Base-by-base conservation (phyloP, 64 coral and sea anemone species). In the Astreopora myriophthalma region DNA sequence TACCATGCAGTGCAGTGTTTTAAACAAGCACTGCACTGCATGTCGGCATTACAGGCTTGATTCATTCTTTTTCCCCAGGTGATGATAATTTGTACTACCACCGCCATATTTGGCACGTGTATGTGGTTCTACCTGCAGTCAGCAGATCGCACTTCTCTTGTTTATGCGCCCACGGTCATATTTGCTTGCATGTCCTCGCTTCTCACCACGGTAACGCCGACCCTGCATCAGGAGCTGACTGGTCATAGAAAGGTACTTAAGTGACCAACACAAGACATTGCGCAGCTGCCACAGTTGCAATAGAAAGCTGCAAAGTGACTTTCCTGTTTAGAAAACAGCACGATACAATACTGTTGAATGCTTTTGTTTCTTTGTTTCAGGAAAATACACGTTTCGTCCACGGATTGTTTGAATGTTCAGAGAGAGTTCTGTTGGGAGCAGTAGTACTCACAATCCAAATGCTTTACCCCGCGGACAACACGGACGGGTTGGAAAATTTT, bases 131-230 rank as follows among this genome's bases (percentile, higher is more conserved):
- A 32, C 49, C 17, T 64, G 22, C 79, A 83, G 20, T 61, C 79
- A 83, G 33, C 14, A 25, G 6, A 60, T 2, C 32, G 30, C 35
- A 65, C 55, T 0, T 65, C 57, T 13, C 17, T 38, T 13, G 79
- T 83, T 63, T 83, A 83, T 34, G 79, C 34, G 79, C 79, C 79
- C 55, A 64, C 57, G 57, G 57, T 83, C 33, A 40, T 83, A 13
- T 83, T 83, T n/a, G 79, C 79, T 5, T 11, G 79, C 20, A 83
- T 83, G 79, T 83, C 79, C 20, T 83, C 79, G 52, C 55, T 83
- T 38, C 14, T 83, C 30, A 83, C 52, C 55, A 62, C 65, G 33
- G 49, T 83, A 38, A 83, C 79, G 10, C 57, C 79, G 25, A 38
- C 19, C 9, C 14, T 83, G 2, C 79, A 34, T 6, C 52, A 83